Base-by-base conservation (phyloP, 2,113 vertebrate genomes). In the Orycteropus afer region DNA sequence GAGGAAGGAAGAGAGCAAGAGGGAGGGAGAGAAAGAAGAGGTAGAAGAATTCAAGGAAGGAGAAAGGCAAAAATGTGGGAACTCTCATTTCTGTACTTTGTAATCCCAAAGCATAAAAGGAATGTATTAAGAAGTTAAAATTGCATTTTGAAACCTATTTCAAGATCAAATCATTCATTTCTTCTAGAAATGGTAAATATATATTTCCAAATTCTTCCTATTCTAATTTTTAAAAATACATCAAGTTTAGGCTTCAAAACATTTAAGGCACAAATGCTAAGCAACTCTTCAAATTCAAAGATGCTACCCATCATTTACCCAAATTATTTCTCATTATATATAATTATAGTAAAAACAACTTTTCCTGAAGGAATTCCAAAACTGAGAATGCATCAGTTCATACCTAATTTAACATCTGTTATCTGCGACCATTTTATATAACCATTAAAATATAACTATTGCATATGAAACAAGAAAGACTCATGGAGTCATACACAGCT, bases 111-210 rank as follows among this genome's bases (percentile, higher is more conserved):
- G 5, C 37, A 76, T 67, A 91, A 76, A 12, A 59, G 78, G 34
- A 89, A n/a, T 79, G 65, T 15, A 0, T 78, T 77, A 55, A 82
- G 40, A 91, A 85, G 8, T 32, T 37, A 96, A 18, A 85, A 59
- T 34, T 93, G 32, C 10, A 61, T 61, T 91, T 90, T 88, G 45
- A 97, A 93, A 92, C 18, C 34, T 88, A 84, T 74, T 93, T 83
- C 23, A 91, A 91, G n/a, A 91, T 40, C 13, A 80, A 67, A 25
- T 86, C 27, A 86, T 69, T 91, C 81, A 78, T 71, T 57, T 12
- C n/a, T n/a, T n/a, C n/a, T n/a, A n/a, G n/a, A n/a, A n/a, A 76
- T 42, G 37, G 88, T 76, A 83, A 9, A 53, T 40, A 23, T 82
- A 83, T 4, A 82, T 74, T 53, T 22, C 12, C 53, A 80, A 80